These are phyloP conservation scores for Cyrtonyx montezumae DNA, from an alignment of 2,113 vertebrate species.

Conservation along the genomic window DNA sequence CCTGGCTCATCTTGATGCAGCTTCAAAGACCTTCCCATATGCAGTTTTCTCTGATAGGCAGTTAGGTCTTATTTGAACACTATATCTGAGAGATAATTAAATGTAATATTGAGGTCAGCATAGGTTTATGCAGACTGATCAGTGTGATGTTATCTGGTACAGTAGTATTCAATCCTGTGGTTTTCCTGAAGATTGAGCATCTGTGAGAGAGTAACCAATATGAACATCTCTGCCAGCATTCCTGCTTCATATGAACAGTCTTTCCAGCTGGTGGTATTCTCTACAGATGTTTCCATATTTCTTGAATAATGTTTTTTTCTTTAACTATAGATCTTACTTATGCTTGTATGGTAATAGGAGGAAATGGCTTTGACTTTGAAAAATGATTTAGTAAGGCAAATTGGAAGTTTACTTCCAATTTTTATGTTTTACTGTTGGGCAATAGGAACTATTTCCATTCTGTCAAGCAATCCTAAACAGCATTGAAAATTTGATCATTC, in stretches of 20 bases:
- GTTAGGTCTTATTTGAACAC: not conserved
- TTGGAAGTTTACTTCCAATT: not conserved
- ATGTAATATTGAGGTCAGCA: not conserved
- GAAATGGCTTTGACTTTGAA: not conserved
- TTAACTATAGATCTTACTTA: not conserved
- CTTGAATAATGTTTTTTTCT: not conserved
- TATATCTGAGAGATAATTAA: not conserved
- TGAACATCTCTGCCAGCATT: not conserved
- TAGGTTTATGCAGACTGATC: not conserved
- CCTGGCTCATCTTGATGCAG: not conserved
- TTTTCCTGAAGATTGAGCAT: conserved; percentile 20
- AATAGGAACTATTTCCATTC: too few relatives aligned
- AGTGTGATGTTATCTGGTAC: not conserved
- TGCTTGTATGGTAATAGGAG: not conserved
- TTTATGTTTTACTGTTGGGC: not conserved
- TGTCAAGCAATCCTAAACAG: too few relatives aligned
- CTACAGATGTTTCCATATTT: conserved; percentile 33
- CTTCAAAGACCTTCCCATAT: not conserved
- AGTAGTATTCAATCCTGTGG: not conserved
- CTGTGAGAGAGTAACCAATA: not conserved
- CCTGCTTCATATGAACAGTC: not conserved
- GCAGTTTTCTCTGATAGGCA: not conserved
- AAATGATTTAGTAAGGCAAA: not conserved
- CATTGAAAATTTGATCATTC: not conserved
- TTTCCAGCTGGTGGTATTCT: conserved; percentile 36